Evolutionary conservation across 2,113 vertebrate species (phyloP), one percentile per base, ranked within the genome.

Genomic region (Gymnocephalus cernua): DNA sequence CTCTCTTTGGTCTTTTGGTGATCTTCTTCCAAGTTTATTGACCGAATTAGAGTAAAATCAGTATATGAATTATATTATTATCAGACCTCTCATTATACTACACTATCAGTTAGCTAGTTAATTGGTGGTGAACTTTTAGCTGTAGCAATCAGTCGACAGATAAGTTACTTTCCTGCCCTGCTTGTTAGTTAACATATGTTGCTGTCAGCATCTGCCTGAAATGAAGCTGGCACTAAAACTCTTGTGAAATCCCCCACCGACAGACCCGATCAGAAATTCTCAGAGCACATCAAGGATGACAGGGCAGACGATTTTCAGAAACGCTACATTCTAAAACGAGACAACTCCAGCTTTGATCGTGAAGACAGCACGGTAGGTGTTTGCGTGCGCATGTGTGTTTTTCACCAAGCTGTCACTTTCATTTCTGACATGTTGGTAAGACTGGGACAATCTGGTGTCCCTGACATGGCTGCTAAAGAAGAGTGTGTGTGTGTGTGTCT

Each of bases 191-290:
- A 81, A 68, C 87, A 83, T 85, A 77, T 87, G 86, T 82, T 64
- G 66, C 78, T 83, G 92, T 91, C 89, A 90, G 75, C 73, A 86
- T 86, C 83, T 61, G 74, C 86, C 63, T 68, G 44, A 85, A 86
- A 88, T 86, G 64, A 92, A 90, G 86, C 82, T 51, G 51, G 76
- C 75, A 50, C 71, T 77, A 70, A 87, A 82, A 80, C 76, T 83
- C 73, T n/a, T 66, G 65, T 74, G 56, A 86, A 82, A 71, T 57
- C 68, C 61, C 63, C 32, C 45, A n/a, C 79, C 76, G 1, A 91
- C 93, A 99, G 98, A 96, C 98, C 98, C 86, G 97, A 99, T 96
- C 98, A 99, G 95, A 99, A 98, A 95, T 99, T 99, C 94, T 99
- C 96, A 27, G 98, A 99, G 93, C 98, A 99, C 95, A 98, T 99